phyloP scores from a whole-genome alignment of 2,797 vertebrate species.

The Bradypodion ventrale region DNA sequence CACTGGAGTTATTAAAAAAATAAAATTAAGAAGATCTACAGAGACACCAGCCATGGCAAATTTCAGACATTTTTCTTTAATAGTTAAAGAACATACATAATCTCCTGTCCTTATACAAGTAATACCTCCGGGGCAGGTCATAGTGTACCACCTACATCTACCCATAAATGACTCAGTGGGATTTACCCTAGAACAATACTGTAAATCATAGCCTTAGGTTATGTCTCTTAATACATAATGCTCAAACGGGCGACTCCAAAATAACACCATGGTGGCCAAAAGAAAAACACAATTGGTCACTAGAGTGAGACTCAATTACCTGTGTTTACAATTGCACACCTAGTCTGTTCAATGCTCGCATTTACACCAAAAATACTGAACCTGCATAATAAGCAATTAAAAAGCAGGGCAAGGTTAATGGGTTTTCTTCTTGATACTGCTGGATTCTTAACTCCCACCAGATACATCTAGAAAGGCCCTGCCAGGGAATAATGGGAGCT shows the following conservation, averaged over 20 bases:
- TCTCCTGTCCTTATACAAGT: not conserved
- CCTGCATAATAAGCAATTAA: no score
- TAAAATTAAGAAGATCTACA: slow-evolving; percentile 15
- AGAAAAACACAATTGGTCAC: not conserved
- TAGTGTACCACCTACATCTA: no score
- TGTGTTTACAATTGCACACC: not conserved
- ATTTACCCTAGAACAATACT: not conserved
- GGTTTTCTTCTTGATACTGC: no score
- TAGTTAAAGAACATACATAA: slow-evolving; percentile 53
- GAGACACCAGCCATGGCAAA: slow-evolving; percentile 33
- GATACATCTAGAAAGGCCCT: no score
- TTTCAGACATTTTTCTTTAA: slow-evolving; percentile 46
- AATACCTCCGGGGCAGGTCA: not conserved
- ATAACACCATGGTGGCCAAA: not conserved
- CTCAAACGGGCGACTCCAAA: not conserved
- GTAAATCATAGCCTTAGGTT: not conserved
- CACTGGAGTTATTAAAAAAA: slow-evolving; percentile 20
- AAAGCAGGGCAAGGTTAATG: no score
- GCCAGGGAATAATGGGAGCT: no score
- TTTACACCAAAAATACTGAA: no score
- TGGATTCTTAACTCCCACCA: no score
- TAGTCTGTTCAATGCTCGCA: no score
- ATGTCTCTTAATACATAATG: not conserved
- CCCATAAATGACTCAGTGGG: not conserved
- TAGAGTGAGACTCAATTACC: no score